Evolutionary conservation across 2,113 vertebrate genomes (phyloP).

Genomic region (Cisticola juncidis): DNA sequence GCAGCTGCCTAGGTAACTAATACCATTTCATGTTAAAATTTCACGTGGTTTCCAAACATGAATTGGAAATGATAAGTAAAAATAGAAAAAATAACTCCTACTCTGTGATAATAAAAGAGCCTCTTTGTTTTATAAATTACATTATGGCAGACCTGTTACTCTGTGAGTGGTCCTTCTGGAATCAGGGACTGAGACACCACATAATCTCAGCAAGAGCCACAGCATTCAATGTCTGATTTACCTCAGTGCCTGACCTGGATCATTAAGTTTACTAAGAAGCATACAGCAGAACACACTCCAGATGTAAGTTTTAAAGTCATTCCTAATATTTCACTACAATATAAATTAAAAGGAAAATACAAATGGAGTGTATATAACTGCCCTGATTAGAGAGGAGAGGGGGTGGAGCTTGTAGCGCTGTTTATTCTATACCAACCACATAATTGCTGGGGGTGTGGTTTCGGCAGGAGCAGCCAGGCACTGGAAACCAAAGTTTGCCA

Average conservation of each 20-base stretch:
- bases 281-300: not conserved
- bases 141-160: not conserved
- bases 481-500: not conserved
- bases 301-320: not conserved
- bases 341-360: not conserved
- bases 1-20: not conserved
- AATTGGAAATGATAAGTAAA: not conserved
- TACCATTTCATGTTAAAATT: not conserved
- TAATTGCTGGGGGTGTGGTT: fast-evolving
- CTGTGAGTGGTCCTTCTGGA: not conserved
- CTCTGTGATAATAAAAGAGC: not conserved
- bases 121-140: not conserved
- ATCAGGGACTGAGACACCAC: not conserved
- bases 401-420: not conserved
- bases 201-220: not conserved
- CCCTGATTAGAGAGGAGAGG: not conserved
- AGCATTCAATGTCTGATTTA: not conserved
- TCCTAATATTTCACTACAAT: not conserved
- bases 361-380: not conserved
- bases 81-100: not conserved
- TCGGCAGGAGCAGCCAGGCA: fast-evolving
- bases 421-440: not conserved
- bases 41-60: not conserved
- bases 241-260: not conserved
- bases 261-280: not conserved